Base-by-base conservation (phyloP, 2,888 invertebrate genomes). In the Aquatica leii region DNA sequence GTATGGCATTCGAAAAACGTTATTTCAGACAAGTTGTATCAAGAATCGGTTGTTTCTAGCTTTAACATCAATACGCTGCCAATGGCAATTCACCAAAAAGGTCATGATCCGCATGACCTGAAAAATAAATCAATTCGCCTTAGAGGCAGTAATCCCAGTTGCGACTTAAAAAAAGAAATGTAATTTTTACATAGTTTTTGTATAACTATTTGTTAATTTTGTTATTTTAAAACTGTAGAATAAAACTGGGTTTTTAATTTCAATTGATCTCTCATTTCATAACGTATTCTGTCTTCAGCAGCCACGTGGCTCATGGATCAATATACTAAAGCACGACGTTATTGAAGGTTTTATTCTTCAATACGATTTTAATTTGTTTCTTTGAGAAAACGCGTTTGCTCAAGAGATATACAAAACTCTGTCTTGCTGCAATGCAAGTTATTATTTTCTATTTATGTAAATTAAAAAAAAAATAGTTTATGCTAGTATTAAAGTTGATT, bases 261-360 rank as follows among this genome's bases (percentile, higher is more conserved):
- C 18, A 43, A 53, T 60, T 34, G 46, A 57, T 31, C 56, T 61
- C 55, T 34, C 43, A 57, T 37, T 52, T 57, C 37, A 58, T 41
- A 37, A 58, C 52, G 49, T 20, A 59, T 35, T 56, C 54, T 46
- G 37, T 59, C 59, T 65, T 60, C 59, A 56, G 59, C 46, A 48
- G 60, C 65, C 65, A 65, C 65, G 60, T 58, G 64, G 55, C 56
- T 21, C 20, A n/a, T 31, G 54, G 61, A 65, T 65, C 65, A 51
- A 65, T 65, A 65, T 37, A 52, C 24, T 37, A 37, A 17, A 59
- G 48, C 46, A 61, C 56, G 61, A 61, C 41, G n/a, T 12, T 41
- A n/a, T n/a, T n/a, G n/a, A n/a, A n/a, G n/a, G n/a, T n/a, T 3
- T 14, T 41, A 41, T 41, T 41, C 15, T 41, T 15, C 41, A 21